Conservation (phyloP, 2,888 invertebrate genomes). For the Parelbella ahira region DNA sequence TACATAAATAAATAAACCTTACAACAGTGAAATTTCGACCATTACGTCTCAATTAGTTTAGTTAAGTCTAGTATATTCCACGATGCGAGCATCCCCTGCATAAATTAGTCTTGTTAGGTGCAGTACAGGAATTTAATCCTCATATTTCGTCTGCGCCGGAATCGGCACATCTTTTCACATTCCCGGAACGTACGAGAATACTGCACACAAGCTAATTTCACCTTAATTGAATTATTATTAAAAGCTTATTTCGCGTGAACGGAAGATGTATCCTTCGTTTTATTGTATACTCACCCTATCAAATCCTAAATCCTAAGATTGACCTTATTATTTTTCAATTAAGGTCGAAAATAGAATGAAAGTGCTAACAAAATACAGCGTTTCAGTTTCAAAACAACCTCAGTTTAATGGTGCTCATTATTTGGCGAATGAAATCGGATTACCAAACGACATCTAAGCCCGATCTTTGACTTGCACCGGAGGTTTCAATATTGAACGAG, state of each 20-base stretch:
- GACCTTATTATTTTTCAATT: constrained; percentile 22
- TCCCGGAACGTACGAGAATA: constrained; percentile 49
- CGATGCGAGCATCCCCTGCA: constrained; percentile 58
- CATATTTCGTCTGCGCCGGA: constrained; percentile 75
- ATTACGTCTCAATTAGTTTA: constrained; percentile 77
- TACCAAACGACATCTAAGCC: constrained; percentile 57
- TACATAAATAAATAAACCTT: constrained; percentile 41
- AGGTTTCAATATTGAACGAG: constrained; percentile 52
- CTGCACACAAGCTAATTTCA: constrained; percentile 38
- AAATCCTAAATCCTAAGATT: constrained; percentile 7
- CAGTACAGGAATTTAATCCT: constrained; percentile 79
- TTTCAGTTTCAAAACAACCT: constrained; percentile 33
- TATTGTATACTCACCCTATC: constrained; percentile 25
- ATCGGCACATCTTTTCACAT: constrained; percentile 74
- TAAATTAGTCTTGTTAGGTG: constrained; percentile 79
- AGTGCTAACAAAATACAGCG: constrained; percentile 29
- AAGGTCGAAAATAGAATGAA: constrained; percentile 29
- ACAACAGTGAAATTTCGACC: constrained; percentile 55
- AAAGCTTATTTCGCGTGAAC: constrained; percentile 43
- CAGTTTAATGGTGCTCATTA: constrained; percentile 70
- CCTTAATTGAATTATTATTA: constrained; percentile 38
- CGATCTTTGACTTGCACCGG: constrained; percentile 59
- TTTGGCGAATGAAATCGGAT: constrained; percentile 69
- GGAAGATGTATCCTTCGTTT: constrained; percentile 31
- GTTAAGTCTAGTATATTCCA: constrained; percentile 55